A percentile compares a stretch with the other conserved stretches of the same genome.
Evolutionary conservation across 2,113 vertebrate species (phyloP).

Genomic region (Heterocephalus glaber): DNA sequence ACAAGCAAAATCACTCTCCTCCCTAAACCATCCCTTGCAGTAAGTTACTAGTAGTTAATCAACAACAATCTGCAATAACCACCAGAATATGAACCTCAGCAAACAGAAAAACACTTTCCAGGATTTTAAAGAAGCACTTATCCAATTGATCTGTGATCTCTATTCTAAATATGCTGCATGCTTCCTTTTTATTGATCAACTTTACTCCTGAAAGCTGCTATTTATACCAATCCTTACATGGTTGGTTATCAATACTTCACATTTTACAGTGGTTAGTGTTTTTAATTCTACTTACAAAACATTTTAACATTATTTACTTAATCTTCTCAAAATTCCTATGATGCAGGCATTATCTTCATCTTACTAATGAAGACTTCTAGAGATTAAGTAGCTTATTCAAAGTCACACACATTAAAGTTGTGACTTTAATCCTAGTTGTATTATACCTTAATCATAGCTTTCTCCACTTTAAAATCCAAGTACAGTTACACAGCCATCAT

Average conservation of each 20-base stretch:
- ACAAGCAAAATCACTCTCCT: constrained; percentile 8
- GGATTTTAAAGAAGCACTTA: constrained; percentile 18
- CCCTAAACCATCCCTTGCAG: background rate
- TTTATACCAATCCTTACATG: background rate
- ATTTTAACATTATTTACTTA: constrained; percentile 50
- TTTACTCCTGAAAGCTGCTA: background rate
- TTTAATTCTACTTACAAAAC: constrained; percentile 39
- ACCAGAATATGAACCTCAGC: background rate
- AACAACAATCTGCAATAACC: background rate
- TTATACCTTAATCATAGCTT: constrained; percentile 51
- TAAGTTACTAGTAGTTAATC: background rate
- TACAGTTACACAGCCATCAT: constrained; percentile 45
- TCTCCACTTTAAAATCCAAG: constrained; percentile 61
- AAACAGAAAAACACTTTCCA: background rate
- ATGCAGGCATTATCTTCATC: constrained; percentile 9
- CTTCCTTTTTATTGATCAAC: background rate
- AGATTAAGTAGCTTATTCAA: constrained; percentile 54
- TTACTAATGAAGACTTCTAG: constrained; percentile 35
- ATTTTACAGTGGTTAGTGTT: background rate
- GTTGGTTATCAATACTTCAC: background rate
- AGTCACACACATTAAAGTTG: constrained; percentile 5
- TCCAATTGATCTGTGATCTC: background rate
- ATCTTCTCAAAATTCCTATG: constrained; percentile 28
- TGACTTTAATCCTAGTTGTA: constrained; percentile 23
- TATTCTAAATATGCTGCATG: background rate